phyloP scores from a whole-genome alignment of 2,113 vertebrate species.

The Dasyprocta punctata region DNA sequence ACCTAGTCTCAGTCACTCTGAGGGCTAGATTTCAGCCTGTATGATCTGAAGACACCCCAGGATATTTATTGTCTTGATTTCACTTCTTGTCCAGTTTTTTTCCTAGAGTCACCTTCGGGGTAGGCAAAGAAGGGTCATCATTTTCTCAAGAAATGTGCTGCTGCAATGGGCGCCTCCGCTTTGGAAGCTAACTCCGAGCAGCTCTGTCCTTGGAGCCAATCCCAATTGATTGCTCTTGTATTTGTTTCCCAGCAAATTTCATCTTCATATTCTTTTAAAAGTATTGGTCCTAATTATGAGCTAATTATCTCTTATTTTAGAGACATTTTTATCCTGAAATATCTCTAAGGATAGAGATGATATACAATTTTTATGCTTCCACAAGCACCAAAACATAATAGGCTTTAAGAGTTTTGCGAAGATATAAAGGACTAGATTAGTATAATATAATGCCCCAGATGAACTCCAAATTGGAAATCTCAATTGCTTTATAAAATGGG shows the following conservation, averaged over 20 bases:
- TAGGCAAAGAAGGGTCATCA: background rate
- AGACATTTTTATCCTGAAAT: background rate
- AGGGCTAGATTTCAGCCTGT: background rate
- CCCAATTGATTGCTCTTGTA: background rate
- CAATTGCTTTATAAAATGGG: too few species aligned
- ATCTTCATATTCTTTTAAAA: background rate
- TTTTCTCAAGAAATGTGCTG: background rate
- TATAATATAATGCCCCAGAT: background rate
- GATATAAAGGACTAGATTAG: background rate
- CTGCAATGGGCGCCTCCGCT: background rate
- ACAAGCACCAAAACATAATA: background rate
- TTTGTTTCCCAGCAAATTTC: background rate
- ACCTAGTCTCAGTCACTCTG: background rate
- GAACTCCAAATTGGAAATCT: background rate
- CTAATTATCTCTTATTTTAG: background rate
- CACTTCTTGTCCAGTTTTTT: background rate
- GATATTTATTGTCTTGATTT: background rate
- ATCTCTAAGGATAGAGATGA: background rate
- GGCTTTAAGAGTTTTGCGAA: background rate
- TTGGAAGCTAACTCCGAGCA: background rate
- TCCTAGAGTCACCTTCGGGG: background rate
- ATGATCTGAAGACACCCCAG: background rate
- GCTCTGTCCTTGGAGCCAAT: background rate
- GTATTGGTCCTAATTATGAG: background rate
- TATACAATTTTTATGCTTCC: background rate